Evolutionary conservation across 2,888 invertebrate species (phyloP), one percentile per base, ranked within the genome.

Genomic region (Atethmia centrago): DNA sequence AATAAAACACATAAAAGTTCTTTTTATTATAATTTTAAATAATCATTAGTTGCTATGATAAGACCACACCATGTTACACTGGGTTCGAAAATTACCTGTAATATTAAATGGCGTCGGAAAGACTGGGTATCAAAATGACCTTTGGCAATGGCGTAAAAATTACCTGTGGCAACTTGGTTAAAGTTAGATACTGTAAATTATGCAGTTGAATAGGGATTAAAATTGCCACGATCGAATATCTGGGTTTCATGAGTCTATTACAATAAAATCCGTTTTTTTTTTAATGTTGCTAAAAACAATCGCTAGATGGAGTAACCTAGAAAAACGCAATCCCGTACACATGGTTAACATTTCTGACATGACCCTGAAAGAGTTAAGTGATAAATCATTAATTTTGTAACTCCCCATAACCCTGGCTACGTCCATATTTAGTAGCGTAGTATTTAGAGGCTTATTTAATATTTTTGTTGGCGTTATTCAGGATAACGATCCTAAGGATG

Each of bases 401-500:
- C 1, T 47, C 14, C 7, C 7, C 1, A 55, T 16, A 55, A 16
- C 14, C 66, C 75, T 75, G 74, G 71, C 79, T 75, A 21, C 31
- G 62, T 63, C 79, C 69, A 73, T 77, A 21, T 62, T 56, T 31
- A 65, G 58, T 80, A 77, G 76, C 19, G 59, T 77, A 79, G 84
- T 72, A 65, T 69, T 70, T 93, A 93, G 93, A 86, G 73, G 95
- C 93, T 95, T 95, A 90, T 86, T 81, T 82, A 86, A 86, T 85
- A 76, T 84, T 83, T 86, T 77, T 86, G 79, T 86, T 86, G 86
- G 83, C 85, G 90, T 93, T 92, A 90, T 93, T 93, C 93, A 96
- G 95, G 96, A 95, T 82, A 93, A 93, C 86, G 95, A 96, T 88
- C 90, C 93, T 92, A 96, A 96, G 93, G 96, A 96, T 91, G 93